Percentiles rank a stretch among this genome's conserved stretches.
These are phyloP conservation scores for Varanus komodoensis DNA, from an alignment of 2,113 vertebrate species.

Conservation along the genomic window DNA sequence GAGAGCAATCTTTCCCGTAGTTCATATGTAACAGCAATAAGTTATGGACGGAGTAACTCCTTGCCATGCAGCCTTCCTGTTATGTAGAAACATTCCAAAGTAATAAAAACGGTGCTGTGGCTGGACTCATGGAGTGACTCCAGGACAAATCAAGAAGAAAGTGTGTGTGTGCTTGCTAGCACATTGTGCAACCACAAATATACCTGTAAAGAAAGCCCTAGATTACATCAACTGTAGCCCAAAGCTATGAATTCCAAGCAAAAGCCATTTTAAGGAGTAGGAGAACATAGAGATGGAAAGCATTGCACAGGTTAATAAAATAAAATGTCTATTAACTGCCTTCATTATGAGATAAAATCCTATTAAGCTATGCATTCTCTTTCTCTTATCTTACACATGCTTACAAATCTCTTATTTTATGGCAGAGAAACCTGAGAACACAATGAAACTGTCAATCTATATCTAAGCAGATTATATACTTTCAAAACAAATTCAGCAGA, in stretches of 20 bases:
- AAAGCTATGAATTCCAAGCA: background rate
- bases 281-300: no score
- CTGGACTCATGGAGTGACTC: background rate
- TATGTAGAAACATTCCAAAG: background rate
- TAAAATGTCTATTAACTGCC: background rate
- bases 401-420: background rate
- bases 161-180: background rate
- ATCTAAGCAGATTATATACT: background rate
- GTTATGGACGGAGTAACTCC: background rate
- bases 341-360: background rate
- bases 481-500: background rate
- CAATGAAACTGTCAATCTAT: background rate
- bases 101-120: background rate
- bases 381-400: background rate
- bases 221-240: background rate
- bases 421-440: conserved; percentile 6
- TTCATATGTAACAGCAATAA: background rate
- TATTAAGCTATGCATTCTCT: background rate
- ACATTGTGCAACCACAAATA: background rate
- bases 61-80: background rate
- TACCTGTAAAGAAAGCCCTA: background rate
- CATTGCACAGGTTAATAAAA: background rate
- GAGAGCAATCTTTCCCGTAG: background rate
- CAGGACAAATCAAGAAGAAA: background rate
- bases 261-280: no score